Conservation (phyloP, 2,113 vertebrate genomes). For the Larimichthys crocea region DNA sequence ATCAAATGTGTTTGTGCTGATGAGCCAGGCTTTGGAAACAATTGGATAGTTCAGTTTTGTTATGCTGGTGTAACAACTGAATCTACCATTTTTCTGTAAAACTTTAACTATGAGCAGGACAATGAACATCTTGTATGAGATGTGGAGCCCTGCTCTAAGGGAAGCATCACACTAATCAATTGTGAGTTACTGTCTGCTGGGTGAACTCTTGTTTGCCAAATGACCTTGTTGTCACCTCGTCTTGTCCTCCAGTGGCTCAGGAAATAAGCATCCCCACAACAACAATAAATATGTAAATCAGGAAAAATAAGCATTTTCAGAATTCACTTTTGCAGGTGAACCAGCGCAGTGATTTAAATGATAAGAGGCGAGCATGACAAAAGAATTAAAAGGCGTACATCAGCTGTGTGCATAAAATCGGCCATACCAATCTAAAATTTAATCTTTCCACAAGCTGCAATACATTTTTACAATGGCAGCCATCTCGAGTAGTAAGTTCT, state of each 20-base stretch:
- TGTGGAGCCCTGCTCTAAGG: slow-evolving; percentile 21
- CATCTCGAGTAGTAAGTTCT: slow-evolving; percentile 2
- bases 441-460: neutral
- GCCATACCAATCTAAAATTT: too few species aligned
- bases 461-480: neutral
- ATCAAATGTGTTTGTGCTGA: slow-evolving; percentile 13
- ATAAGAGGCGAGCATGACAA: neutral
- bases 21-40: neutral
- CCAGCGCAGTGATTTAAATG: neutral
- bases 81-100: neutral
- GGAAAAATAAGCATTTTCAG: neutral
- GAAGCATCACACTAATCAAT: slow-evolving; percentile 47
- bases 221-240: slow-evolving; percentile 64
- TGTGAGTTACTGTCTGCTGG: slow-evolving; percentile 38
- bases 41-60: neutral
- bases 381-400: neutral
- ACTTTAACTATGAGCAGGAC: neutral
- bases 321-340: neutral
- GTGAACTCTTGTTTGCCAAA: slow-evolving; percentile 48
- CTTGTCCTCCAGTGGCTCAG: slow-evolving; percentile 5
- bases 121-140: slow-evolving; percentile 17
- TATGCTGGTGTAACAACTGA: neutral
- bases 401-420: neutral
- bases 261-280: slow-evolving; percentile 2
- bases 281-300: slow-evolving; percentile 1